phyloP scores from a whole-genome alignment of 2,888 invertebrate genomes.

The Caenorhabditis panamensis region DNA sequence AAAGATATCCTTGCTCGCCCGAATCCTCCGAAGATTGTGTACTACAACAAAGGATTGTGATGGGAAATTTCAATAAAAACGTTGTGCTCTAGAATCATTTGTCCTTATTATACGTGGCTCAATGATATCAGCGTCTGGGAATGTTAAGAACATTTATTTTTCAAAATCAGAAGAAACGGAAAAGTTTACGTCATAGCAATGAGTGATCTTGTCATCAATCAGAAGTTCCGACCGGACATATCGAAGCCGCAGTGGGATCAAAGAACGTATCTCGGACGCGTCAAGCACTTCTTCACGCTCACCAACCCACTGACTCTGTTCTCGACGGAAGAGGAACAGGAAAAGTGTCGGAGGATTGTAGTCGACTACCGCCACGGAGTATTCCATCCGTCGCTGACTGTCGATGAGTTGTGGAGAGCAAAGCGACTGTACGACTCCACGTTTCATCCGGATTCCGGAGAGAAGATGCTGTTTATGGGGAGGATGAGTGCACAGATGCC shows the following conservation, averaged over 20 bases:
- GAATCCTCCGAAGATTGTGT: slow-evolving; percentile 85
- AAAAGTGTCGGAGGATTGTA: slow-evolving; percentile 88
- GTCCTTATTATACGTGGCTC: too few relatives aligned
- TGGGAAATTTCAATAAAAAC: too few relatives aligned
- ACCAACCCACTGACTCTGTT: slow-evolving; percentile 95
- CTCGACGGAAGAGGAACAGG: slow-evolving; percentile 86
- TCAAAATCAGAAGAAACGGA: neutral
- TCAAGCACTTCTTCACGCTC: slow-evolving; percentile 90
- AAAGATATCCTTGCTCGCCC: slow-evolving; percentile 85
- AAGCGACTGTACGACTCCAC: slow-evolving; percentile 98
- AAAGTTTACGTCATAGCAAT: slow-evolving; percentile 22
- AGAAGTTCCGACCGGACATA: slow-evolving; percentile 84
- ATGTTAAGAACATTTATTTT: neutral
- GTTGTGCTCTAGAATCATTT: too few relatives aligned
- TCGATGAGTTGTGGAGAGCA: slow-evolving; percentile 90
- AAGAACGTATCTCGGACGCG: slow-evolving; percentile 86
- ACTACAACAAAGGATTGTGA: slow-evolving; percentile 93
- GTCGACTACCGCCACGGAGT: slow-evolving; percentile 86
- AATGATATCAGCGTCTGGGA: too few relatives aligned
- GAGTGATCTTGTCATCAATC: slow-evolving; percentile 61
- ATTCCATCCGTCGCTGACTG: slow-evolving; percentile 85
- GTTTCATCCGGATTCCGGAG: slow-evolving; percentile 97
- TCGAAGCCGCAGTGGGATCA: slow-evolving; percentile 94
- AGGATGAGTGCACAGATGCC: slow-evolving; percentile 94
- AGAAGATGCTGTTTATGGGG: slow-evolving; percentile 93